Evolutionary conservation across 2,797 vertebrate genomes (phyloP), one percentile per base, ranked within the genome.

Genomic region (Spheniscus humboldti): DNA sequence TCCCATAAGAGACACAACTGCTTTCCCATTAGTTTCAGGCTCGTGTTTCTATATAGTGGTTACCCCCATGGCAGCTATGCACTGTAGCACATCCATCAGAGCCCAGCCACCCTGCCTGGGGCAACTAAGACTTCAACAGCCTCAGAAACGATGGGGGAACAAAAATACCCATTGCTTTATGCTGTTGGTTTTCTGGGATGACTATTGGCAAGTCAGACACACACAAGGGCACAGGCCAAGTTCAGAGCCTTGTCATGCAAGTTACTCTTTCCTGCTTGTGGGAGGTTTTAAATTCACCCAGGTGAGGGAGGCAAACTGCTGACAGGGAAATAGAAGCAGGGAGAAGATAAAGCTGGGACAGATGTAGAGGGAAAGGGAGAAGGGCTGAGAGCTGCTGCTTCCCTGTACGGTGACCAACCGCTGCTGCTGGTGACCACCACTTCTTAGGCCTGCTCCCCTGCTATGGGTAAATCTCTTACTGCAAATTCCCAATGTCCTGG

Each of bases 381-480:
- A 87, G 33, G n/a, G 9, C 52, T 63, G 59, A 76, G 6, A 1
- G 0, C 22, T 72, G 24, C 25, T 81, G 25, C 25, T 68, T 75
- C 57, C 28, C 33, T 47, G 4, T 30, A 14, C 0, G 2, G 3
- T 17, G 27, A 28, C 33, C 52, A 63, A 3, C 16, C 6, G 1
- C 33, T 53, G n/a, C 25, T 89, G 43, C 18, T 77, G 39, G 25
- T 78, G 62, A 9, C 37, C 41, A 41, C 22, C 6, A 11, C 9
- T 12, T 41, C 72, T 69, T 30, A n/a, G 45, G 55, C n/a, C 47
- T 50, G n/a, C 28, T 80, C 25, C 63, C 5, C 19, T 17, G 19
- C 37, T 39, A 7, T 15, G 12, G 47, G 9, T 66, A 69, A 52
- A 56, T 52, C 33, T 60, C 41, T 55, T 74, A 3, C 2, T 2